A percentile compares a stretch with the other conserved stretches of the same genome.
phyloP scores from a whole-genome alignment of 2,797 vertebrate genomes.

The Pogonophryne albipinna region DNA sequence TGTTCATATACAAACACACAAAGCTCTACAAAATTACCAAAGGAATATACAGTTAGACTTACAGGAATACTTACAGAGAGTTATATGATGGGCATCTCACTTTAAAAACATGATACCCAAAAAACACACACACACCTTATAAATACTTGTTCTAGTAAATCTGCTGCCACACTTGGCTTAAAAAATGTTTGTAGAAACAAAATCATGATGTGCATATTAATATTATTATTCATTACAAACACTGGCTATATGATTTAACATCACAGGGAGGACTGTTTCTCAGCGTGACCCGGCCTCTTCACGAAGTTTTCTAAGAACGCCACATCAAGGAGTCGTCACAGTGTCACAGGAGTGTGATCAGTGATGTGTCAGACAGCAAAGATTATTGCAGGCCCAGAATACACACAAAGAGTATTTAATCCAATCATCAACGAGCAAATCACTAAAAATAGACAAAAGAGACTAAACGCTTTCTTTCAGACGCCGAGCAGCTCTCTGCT shows the following conservation, averaged over 20 bases:
- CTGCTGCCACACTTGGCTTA: constrained; percentile 71
- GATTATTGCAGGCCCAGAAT: constrained; percentile 76
- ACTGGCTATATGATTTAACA: constrained; percentile 67
- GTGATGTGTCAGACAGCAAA: constrained; percentile 72
- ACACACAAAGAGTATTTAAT: constrained; percentile 48
- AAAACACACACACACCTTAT: constrained; percentile 69
- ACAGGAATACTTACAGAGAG: constrained; percentile 83
- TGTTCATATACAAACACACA: constrained; percentile 57
- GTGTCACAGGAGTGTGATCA: constrained; percentile 66
- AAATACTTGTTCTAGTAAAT: constrained; percentile 82
- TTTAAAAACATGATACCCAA: constrained; percentile 70
- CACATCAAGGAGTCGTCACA: constrained; percentile 56
- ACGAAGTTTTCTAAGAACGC: constrained; percentile 42
- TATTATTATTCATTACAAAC: constrained; percentile 71
- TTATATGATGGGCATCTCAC: constrained; percentile 70
- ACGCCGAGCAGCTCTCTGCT: constrained; percentile 72
- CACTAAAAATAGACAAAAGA: constrained; percentile 80
- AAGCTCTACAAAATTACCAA: constrained; percentile 71
- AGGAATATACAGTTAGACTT: constrained; percentile 80
- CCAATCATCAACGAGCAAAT: constrained; percentile 70
- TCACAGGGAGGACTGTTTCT: constrained; percentile 42
- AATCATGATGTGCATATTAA: constrained; percentile 69
- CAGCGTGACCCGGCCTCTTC: constrained; percentile 62
- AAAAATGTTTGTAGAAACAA: constrained; percentile 67
- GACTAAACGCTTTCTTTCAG: constrained; percentile 72